Percentiles rank a stretch among this genome's conserved stretches.
phyloP scores from a whole-genome alignment of 2,888 invertebrate species.

The Autographa gamma region DNA sequence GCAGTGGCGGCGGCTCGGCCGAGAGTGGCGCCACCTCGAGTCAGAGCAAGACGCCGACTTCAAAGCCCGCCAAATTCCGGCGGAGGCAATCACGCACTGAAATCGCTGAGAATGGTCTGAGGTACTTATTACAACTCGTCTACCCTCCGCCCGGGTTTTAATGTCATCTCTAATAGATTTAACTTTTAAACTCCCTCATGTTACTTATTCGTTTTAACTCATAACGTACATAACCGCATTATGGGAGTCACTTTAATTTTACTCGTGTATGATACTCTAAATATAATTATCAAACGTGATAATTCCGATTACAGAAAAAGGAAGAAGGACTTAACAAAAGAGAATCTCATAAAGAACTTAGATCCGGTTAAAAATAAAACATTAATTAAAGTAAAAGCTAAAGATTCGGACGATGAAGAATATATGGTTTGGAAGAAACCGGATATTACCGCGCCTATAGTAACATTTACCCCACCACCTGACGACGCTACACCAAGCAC shows the following conservation, averaged over 20 bases:
- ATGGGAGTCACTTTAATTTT: neutral
- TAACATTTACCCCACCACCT: conserved; percentile 83
- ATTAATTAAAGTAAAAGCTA: conserved; percentile 76
- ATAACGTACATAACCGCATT: neutral
- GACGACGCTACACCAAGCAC: conserved; percentile 75
- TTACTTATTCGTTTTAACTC: no score
- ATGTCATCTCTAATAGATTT: neutral
- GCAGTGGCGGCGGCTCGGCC: conserved; percentile 82
- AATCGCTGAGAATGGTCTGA: conserved; percentile 74
- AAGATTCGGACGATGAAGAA: conserved; percentile 86
- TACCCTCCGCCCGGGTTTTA: no score
- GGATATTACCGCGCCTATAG: conserved; percentile 77
- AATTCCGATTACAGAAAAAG: conserved; percentile 76
- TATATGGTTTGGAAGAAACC: conserved; percentile 86
- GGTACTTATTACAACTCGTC: conserved; percentile 61
- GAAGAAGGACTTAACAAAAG: conserved; percentile 80
- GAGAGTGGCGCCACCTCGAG: conserved; percentile 85
- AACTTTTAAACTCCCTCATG: neutral
- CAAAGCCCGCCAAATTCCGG: conserved; percentile 79
- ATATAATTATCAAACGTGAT: neutral
- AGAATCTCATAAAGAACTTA: conserved; percentile 73
- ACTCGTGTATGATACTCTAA: no score
- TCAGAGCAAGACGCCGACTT: conserved; percentile 77
- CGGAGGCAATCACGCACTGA: conserved; percentile 80
- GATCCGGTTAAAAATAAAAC: conserved; percentile 74